Evolutionary conservation across 2,888 invertebrate species (phyloP).

Genomic region (Sphaerophoria taeniata): DNA sequence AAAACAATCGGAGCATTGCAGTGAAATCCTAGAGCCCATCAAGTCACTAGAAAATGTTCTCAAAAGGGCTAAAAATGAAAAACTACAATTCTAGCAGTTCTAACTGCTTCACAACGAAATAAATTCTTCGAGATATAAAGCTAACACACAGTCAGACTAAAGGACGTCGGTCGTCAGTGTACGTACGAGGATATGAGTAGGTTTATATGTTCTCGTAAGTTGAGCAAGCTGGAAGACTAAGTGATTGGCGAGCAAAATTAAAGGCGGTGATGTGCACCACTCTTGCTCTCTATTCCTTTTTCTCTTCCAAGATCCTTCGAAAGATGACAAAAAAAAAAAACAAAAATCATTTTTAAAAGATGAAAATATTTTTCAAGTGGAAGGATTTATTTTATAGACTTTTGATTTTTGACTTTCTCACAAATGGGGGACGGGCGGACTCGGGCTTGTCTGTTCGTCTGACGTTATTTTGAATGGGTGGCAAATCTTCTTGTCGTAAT

Average conservation of each 20-base stretch:
- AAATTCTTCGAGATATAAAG: background rate
- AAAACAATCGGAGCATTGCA: slow-evolving; percentile 71
- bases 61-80: slow-evolving; percentile 68
- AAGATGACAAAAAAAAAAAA: slow-evolving; percentile 57
- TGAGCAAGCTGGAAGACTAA: slow-evolving; percentile 53
- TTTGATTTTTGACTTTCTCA: slow-evolving; percentile 69
- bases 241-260: slow-evolving; percentile 55
- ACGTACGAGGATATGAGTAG: background rate
- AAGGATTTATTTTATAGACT: slow-evolving; percentile 71
- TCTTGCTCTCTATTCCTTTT: background rate
- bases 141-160: background rate
- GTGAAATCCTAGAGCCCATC: slow-evolving; percentile 45
- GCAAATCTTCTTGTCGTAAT: background rate
- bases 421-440: slow-evolving; percentile 40
- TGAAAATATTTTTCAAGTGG: slow-evolving; percentile 71
- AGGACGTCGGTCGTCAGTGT: slow-evolving; percentile 12
- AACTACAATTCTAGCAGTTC: slow-evolving; percentile 16
- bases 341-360: slow-evolving; percentile 69
- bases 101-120: slow-evolving; percentile 15
- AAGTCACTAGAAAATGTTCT: slow-evolving; percentile 27
- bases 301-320: slow-evolving; percentile 32
- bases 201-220: background rate
- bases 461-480: no score
- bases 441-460: background rate
- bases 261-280: slow-evolving; percentile 18